Conservation (phyloP, 1,140 invertebrate species). For the Megalonaias nervosa region DNA sequence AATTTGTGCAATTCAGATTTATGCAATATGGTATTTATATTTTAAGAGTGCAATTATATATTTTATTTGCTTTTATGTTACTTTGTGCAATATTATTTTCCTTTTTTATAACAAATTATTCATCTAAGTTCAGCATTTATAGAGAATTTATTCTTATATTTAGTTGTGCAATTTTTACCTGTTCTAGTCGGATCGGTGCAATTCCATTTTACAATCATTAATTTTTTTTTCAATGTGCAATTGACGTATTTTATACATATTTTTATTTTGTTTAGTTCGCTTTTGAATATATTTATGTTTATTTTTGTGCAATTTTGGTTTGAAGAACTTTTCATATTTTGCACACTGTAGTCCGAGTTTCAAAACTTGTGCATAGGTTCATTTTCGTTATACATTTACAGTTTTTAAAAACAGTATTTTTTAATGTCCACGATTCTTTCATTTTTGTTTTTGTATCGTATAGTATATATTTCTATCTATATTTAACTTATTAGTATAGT, state of each 20-base stretch:
- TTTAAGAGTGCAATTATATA: slow-evolving; percentile 14
- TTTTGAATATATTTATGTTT: slow-evolving; percentile 9
- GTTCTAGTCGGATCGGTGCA: neutral
- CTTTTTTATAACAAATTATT: slow-evolving; percentile 11
- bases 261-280: slow-evolving; percentile 4
- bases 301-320: slow-evolving; percentile 20
- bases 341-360: too few relatives aligned
- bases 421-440: neutral
- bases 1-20: too few relatives aligned
- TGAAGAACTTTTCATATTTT: too few relatives aligned
- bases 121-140: neutral
- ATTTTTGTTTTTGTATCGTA: neutral
- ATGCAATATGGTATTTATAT: slow-evolving; percentile 2
- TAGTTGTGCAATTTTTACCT: neutral
- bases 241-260: neutral
- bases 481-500: too few relatives aligned
- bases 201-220: neutral
- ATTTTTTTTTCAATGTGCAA: neutral
- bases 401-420: neutral
- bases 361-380: too few relatives aligned
- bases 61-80: slow-evolving; percentile 2
- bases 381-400: too few relatives aligned
- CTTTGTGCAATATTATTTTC: slow-evolving; percentile 12
- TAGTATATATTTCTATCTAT: too few relatives aligned
- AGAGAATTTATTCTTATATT: neutral